phyloP scores from a whole-genome alignment of 2,113 vertebrate genomes.

The Echinops telfairi region DNA sequence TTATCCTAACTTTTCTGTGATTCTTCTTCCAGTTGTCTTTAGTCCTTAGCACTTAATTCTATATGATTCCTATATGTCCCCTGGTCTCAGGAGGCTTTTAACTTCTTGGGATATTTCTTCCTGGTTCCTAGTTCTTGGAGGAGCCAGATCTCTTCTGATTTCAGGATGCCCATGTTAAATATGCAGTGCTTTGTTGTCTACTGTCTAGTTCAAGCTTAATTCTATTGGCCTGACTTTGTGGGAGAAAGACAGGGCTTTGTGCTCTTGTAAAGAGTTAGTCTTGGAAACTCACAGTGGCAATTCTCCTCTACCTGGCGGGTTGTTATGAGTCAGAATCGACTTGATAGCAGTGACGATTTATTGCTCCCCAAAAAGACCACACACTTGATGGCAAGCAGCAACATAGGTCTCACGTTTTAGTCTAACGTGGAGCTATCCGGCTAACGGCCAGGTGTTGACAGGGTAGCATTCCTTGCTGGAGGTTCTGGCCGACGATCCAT shows the following conservation, averaged over 20 bases:
- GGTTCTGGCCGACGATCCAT: background rate
- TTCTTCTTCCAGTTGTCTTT: conserved; percentile 2
- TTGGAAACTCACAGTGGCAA: no score
- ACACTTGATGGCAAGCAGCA: conserved; percentile 48
- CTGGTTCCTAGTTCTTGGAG: conserved; percentile 45
- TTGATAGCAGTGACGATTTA: background rate
- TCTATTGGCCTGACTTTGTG: conserved; percentile 26
- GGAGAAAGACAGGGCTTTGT: no score
- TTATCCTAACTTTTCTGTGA: background rate
- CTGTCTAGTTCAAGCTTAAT: background rate
- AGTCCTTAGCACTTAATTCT: conserved; percentile 29
- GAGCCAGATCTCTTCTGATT: conserved; percentile 33
- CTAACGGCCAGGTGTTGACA: background rate
- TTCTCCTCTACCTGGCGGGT: no score
- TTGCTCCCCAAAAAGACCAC: conserved; percentile 18
- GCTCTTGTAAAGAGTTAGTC: no score
- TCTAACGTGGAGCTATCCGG: background rate
- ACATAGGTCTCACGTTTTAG: background rate
- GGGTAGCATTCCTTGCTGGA: background rate
- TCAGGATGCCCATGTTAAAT: conserved; percentile 11
- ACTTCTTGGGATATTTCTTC: conserved; percentile 33
- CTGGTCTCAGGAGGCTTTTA: conserved; percentile 14
- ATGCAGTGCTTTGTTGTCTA: conserved; percentile 29
- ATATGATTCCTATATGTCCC: conserved; percentile 42
- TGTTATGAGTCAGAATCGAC: no score